Conservation (phyloP, 2,113 vertebrate species). For the Struthio camelus region DNA sequence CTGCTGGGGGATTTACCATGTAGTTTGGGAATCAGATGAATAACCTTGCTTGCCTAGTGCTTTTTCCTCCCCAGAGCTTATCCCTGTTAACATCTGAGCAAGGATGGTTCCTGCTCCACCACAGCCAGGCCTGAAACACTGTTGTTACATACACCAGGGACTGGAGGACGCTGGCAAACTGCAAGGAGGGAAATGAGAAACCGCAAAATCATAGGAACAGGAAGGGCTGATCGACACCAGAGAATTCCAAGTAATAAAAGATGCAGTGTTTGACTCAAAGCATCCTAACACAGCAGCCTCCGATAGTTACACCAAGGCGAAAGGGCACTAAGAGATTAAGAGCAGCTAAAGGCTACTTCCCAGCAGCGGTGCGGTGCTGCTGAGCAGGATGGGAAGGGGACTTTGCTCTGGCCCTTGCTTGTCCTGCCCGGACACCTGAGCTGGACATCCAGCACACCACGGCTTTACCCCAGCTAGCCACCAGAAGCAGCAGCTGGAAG, state of each 20-base stretch:
- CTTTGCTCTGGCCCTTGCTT: too few relatives aligned
- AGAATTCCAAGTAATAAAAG: background rate
- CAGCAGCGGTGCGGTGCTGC: background rate
- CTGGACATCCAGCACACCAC: background rate
- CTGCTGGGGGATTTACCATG: background rate
- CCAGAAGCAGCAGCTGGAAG: background rate
- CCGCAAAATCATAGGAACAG: background rate
- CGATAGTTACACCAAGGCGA: background rate
- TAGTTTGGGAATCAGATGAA: background rate
- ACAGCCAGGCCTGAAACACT: background rate
- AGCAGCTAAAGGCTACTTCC: too few relatives aligned
- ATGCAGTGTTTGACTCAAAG: background rate
- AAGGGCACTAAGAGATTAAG: background rate
- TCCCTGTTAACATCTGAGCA: background rate
- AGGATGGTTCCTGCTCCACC: background rate
- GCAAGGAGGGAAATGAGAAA: background rate
- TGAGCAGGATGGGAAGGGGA: background rate
- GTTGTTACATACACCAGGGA: rapidly evolving
- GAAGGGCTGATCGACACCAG: background rate
- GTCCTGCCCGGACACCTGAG: background rate
- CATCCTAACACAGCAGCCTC: background rate
- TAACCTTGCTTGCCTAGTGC: rapidly evolving
- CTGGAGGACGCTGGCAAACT: background rate
- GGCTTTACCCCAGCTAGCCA: too few relatives aligned
- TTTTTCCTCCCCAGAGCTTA: background rate